These are phyloP conservation scores for Ciona savignyi DNA, from an alignment of 23 tunicate genomes.

Conservation along the genomic window DNA sequence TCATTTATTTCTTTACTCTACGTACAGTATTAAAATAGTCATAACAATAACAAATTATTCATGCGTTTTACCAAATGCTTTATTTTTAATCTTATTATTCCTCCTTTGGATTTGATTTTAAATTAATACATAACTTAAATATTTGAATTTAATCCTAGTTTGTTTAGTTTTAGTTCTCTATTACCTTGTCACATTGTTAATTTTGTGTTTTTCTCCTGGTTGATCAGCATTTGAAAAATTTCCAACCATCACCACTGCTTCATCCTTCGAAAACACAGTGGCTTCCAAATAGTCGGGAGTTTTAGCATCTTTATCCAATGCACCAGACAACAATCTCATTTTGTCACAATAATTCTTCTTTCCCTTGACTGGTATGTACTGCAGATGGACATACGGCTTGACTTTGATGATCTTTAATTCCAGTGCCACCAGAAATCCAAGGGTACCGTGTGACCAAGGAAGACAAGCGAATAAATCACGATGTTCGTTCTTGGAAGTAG, in stretches of 20 bases:
- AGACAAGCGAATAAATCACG: slow-evolving; percentile 52
- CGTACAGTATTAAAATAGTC: no score
- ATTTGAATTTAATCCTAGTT: no score
- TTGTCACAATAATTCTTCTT: slow-evolving; percentile 64
- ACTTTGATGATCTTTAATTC: slow-evolving; percentile 54
- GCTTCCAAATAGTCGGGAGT: slow-evolving; percentile 75
- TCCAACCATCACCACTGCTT: slow-evolving; percentile 72
- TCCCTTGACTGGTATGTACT: slow-evolving; percentile 55
- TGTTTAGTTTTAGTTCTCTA: no score
- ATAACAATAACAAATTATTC: no score
- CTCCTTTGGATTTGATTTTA: no score
- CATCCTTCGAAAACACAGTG: slow-evolving; percentile 41
- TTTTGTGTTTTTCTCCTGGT: slow-evolving; percentile 14
- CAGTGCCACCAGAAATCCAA: slow-evolving; percentile 74
- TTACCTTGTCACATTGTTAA: slow-evolving; percentile 70
- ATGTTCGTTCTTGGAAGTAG: slow-evolving; percentile 38
- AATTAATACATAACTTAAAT: no score
- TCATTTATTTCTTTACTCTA: no score
- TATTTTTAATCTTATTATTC: no score
- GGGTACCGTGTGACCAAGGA: slow-evolving; percentile 88
- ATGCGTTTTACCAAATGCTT: no score
- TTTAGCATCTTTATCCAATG: slow-evolving; percentile 33
- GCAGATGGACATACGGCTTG: slow-evolving; percentile 70
- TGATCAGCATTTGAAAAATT: slow-evolving; percentile 58
- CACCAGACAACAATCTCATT: slow-evolving; percentile 70